Evolutionary conservation across 2,113 vertebrate species (phyloP).

Genomic region (Microtus richardsoni): DNA sequence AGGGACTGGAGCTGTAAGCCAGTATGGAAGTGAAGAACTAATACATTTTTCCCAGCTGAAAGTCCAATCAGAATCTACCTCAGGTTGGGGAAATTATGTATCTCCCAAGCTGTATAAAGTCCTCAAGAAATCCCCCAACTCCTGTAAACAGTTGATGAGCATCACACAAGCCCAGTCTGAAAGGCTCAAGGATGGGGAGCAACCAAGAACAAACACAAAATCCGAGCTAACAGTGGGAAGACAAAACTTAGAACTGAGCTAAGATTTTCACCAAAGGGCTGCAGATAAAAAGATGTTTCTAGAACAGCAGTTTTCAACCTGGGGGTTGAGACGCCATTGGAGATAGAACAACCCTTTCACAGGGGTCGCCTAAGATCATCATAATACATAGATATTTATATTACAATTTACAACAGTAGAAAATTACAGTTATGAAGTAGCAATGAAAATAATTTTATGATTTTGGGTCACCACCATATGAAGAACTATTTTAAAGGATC

Average conservation of each 20-base stretch:
- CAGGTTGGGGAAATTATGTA: background rate
- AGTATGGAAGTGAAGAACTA: background rate
- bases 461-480: background rate
- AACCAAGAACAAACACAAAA: background rate
- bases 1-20: background rate
- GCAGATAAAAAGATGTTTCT: background rate
- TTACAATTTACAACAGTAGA: background rate
- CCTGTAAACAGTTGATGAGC: background rate
- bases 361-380: background rate
- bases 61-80: background rate
- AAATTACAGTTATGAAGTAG: background rate
- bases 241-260: background rate
- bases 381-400: background rate
- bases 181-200: background rate
- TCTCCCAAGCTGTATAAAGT: background rate
- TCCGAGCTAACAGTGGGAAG: background rate
- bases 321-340: background rate
- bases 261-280: background rate
- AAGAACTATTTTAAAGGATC: background rate
- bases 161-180: background rate
- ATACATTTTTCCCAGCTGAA: background rate
- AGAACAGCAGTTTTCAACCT: background rate
- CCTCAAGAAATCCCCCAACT: background rate
- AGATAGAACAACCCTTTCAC: background rate
- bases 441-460: background rate